phyloP scores from a whole-genome alignment of 2,113 vertebrate species.

The Melospiza melodia region DNA sequence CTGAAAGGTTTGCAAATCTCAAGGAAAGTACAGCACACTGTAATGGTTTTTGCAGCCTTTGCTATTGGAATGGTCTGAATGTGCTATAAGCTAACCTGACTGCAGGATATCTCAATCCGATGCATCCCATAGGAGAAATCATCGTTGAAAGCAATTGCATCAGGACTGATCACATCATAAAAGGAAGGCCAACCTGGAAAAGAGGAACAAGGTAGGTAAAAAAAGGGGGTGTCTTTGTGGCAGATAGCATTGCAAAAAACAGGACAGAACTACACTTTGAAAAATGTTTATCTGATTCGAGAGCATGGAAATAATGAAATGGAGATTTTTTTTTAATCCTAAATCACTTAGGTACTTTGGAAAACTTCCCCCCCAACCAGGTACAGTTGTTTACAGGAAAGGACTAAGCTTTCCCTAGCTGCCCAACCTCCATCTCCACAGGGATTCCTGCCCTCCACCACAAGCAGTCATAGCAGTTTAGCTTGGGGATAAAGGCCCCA shows the following conservation, averaged over 20 bases:
- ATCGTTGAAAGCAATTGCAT: constrained; percentile 78
- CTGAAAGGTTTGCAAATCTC: constrained; percentile 8
- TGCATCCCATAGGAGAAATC: constrained; percentile 96
- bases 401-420: background rate
- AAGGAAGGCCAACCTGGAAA: constrained; percentile 96
- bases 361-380: background rate
- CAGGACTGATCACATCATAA: constrained; percentile 85
- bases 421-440: background rate
- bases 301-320: background rate
- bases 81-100: constrained; percentile 82
- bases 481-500: background rate
- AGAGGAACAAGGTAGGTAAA: background rate
- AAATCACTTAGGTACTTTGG: background rate
- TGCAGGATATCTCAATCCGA: constrained; percentile 91
- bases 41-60: constrained; percentile 23
- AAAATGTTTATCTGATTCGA: background rate
- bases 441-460: background rate
- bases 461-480: background rate
- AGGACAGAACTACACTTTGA: background rate
- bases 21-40: background rate
- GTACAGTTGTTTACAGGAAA: background rate
- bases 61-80: background rate
- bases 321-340: background rate
- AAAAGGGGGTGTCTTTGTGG: background rate
- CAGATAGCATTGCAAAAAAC: background rate